Evolutionary conservation across 2,797 vertebrate genomes (phyloP).

Genomic region (Enteromius trimaculatus): DNA sequence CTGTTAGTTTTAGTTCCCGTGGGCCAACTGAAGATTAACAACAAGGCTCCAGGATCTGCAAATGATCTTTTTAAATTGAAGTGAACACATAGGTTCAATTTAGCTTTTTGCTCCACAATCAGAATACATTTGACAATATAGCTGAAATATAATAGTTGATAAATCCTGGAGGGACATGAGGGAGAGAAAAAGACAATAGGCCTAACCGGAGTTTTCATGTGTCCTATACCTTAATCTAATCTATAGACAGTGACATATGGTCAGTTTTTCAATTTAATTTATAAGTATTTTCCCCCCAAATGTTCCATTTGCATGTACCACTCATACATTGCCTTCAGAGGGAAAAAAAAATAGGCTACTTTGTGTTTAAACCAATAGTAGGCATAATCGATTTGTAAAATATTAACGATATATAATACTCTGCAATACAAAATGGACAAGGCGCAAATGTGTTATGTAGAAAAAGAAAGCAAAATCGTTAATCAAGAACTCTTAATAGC

Average conservation of each 20-base stretch:
- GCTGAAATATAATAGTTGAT: neutral
- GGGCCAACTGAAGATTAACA: conserved; percentile 25
- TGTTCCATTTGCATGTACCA: neutral
- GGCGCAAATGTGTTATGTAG: neutral
- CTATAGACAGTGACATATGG: neutral
- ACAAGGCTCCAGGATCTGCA: conserved; percentile 14
- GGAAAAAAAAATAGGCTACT: neutral
- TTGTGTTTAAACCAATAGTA: too few relatives aligned
- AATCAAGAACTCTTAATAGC: neutral
- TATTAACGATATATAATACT: neutral
- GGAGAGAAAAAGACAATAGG: neutral
- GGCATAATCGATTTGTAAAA: neutral
- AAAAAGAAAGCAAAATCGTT: neutral
- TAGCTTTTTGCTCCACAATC: neutral
- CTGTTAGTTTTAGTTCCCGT: conserved; percentile 28
- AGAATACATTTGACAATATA: neutral
- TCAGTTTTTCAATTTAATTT: neutral
- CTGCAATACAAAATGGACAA: neutral
- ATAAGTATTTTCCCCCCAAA: neutral
- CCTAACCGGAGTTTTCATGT: neutral
- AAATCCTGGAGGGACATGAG: neutral
- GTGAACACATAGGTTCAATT: neutral
- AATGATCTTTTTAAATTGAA: neutral
- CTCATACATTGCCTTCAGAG: neutral
- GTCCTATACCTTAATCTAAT: neutral